A percentile compares a stretch with the other conserved stretches of the same genome.
These are phyloP conservation scores for Drosophila saltans DNA, from an alignment of 1,140 invertebrate genomes.

Conservation along the genomic window DNA sequence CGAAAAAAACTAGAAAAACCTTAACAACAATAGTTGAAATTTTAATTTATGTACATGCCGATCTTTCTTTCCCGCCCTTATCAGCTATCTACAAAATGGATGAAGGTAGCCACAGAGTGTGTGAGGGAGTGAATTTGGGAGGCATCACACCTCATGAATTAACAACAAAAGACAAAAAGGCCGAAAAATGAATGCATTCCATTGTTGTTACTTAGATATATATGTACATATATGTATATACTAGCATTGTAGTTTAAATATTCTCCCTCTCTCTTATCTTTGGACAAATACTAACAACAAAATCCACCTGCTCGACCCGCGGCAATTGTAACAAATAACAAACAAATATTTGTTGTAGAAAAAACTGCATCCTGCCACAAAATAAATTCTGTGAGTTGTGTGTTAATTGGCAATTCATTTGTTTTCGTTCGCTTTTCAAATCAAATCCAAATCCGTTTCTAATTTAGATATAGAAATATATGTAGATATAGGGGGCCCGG, in stretches of 20 bases:
- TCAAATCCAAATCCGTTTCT: slow-evolving; percentile 37
- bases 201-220: slow-evolving; percentile 43
- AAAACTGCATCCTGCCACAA: slow-evolving; percentile 35
- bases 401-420: slow-evolving; percentile 4
- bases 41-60: slow-evolving; percentile 55
- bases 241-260: slow-evolving; percentile 1
- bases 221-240: not conserved
- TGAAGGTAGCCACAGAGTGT: not conserved
- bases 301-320: not conserved
- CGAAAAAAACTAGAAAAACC: slow-evolving; percentile 12
- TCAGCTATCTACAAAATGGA: slow-evolving; percentile 39
- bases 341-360: not conserved
- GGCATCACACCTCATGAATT: slow-evolving; percentile 77
- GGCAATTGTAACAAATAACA: not conserved
- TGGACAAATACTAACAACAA: not conserved
- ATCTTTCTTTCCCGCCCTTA: slow-evolving; percentile 25
- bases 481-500: not conserved
- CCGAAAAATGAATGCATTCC: slow-evolving; percentile 66
- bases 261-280: slow-evolving; percentile 11
- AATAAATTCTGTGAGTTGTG: slow-evolving; percentile 7
- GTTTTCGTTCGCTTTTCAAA: not conserved
- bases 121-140: slow-evolving; percentile 18
- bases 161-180: slow-evolving; percentile 60
- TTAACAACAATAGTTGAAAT: slow-evolving; percentile 9
- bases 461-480: slow-evolving; percentile 74